Base-by-base conservation (phyloP, 2,888 invertebrate species). In the Zhengitettix transpicula region DNA sequence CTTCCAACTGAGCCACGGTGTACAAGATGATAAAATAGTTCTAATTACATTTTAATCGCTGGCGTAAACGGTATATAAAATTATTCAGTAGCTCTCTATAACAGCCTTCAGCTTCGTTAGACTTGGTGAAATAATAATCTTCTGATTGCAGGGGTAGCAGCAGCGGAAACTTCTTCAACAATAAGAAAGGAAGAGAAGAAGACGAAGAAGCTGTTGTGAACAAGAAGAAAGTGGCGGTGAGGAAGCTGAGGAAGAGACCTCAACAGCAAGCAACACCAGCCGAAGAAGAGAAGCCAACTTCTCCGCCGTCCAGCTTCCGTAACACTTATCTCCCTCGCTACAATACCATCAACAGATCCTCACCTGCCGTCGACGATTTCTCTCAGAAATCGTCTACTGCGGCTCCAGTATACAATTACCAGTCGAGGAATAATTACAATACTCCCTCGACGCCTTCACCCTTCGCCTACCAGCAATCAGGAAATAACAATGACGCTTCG, bases 131-230 rank as follows among this genome's bases (percentile, higher is more conserved):
- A 7, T 28, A 28, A 28, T 47, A 47, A 47, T 47, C 8, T 47
- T 47, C 2, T 47, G 15, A 16, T 56, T 51, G 14, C 61, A 81
- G 82, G 66, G 81, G 82, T 53, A 84, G 85, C 40, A 85, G 85
- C 70, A 85, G 85, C 61, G 85, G 86, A 1, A 85, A 87, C 72
- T 87, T 86, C 75, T 87, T 84, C 73, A 83, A 84, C 66, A 81
- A 80, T 68, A 74, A 77, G 56, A 80, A 81, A 68, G 76, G 77
- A 52, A 81, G 81, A 10, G 78, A 80, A 65, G 75, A 73, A 58
- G 76, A 78, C 62, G 77, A 78, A 59, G 78, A 79, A 60, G 76
- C 63, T 11, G 53, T 28, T 15, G 16, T 47, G 8, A n/a, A 58
- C 44, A 62, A 63, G 59, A 64, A 65, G 57, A 65, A 65, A 53